phyloP scores from a whole-genome alignment of 2,113 vertebrate species.

The Oryzias woworae region DNA sequence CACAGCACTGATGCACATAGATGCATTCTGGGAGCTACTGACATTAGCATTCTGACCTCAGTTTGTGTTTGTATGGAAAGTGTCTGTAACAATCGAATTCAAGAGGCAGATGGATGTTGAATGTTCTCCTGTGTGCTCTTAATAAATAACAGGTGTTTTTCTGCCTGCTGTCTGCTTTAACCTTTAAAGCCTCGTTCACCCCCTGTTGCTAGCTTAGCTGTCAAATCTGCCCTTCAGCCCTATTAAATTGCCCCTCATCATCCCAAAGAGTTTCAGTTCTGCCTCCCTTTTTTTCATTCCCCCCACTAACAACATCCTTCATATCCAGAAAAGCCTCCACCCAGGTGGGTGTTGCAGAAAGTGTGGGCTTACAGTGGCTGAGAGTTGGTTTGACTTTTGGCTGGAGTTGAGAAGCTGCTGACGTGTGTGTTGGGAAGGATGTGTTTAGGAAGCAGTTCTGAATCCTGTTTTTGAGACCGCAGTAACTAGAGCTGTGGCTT shows the following conservation, averaged over 20 bases:
- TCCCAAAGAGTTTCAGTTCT: slow-evolving; percentile 21
- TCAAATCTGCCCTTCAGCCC: slow-evolving; percentile 3
- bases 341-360: slow-evolving; percentile 49
- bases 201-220: slow-evolving; percentile 20
- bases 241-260: slow-evolving; percentile 22
- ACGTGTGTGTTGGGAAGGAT: slow-evolving; percentile 71
- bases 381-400: slow-evolving; percentile 66
- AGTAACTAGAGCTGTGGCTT: slow-evolving; percentile 60
- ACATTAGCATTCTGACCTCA: slow-evolving; percentile 7
- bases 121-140: slow-evolving; percentile 11
- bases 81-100: slow-evolving; percentile 14
- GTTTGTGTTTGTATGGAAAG: slow-evolving; percentile 8
- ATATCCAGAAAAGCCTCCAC: slow-evolving; percentile 29
- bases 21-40: slow-evolving; percentile 19
- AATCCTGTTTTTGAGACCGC: slow-evolving; percentile 75
- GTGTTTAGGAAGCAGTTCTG: slow-evolving; percentile 71
- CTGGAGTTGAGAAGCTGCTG: slow-evolving; percentile 69
- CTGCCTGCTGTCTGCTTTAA: slow-evolving; percentile 15
- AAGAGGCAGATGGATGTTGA: slow-evolving; percentile 10
- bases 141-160: slow-evolving; percentile 40
- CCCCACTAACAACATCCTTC: slow-evolving; percentile 37
- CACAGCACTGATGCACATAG: slow-evolving; percentile 10
- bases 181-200: slow-evolving; percentile 17
- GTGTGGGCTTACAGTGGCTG: slow-evolving; percentile 55
- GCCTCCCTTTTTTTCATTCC: slow-evolving; percentile 15